Percentiles rank a stretch among this genome's conserved stretches.
phyloP scores from a whole-genome alignment of 2,888 invertebrate genomes.

The Scrobipalpa costella region DNA sequence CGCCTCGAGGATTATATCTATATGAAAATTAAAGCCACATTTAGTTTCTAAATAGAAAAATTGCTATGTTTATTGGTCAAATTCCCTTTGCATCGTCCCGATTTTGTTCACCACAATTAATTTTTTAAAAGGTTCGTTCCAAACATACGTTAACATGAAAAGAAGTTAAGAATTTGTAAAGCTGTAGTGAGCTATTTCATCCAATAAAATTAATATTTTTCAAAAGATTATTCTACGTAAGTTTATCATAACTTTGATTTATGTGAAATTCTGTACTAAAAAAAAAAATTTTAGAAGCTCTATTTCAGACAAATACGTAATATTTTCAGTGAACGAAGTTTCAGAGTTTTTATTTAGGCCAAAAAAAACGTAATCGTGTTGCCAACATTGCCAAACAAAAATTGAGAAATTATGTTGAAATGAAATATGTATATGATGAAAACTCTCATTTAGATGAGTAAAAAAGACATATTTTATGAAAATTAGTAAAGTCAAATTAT shows the following conservation, averaged over 20 bases:
- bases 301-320: too few species aligned
- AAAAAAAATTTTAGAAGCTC: too few species aligned
- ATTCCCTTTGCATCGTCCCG: slow-evolving; percentile 55
- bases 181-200: too few species aligned
- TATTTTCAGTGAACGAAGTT: slow-evolving; percentile 1
- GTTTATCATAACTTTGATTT: too few species aligned
- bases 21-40: slow-evolving; percentile 62
- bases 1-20: slow-evolving; percentile 51
- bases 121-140: slow-evolving; percentile 55
- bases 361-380: slow-evolving; percentile 30
- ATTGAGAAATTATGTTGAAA: slow-evolving; percentile 19
- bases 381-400: slow-evolving; percentile 21
- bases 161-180: neutral
- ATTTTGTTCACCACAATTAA: slow-evolving; percentile 56
- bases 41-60: slow-evolving; percentile 63
- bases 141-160: slow-evolving; percentile 33
- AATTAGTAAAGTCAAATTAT: too few species aligned
- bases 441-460: neutral
- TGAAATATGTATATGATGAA: neutral
- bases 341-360: slow-evolving; percentile 35
- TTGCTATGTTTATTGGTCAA: slow-evolving; percentile 73
- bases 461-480: too few species aligned
- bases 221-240: too few species aligned
- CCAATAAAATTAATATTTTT: too few species aligned
- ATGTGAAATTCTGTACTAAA: too few species aligned